phyloP scores from a whole-genome alignment of 1,140 invertebrate genomes.

The Dendroctonus valens region DNA sequence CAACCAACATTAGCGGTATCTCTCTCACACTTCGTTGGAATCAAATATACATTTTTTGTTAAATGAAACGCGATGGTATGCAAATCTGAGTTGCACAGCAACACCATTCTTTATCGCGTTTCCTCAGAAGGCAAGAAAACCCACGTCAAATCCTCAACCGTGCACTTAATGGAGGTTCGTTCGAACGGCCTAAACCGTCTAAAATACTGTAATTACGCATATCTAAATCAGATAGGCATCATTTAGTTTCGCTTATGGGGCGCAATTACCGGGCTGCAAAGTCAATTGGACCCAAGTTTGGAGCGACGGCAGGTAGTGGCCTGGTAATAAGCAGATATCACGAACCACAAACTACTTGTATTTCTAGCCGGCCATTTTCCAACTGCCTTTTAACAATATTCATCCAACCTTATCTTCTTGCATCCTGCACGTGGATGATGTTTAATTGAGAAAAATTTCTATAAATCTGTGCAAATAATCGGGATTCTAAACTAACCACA shows the following conservation, averaged over 20 bases:
- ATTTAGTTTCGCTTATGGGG: slow-evolving; percentile 7
- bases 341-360: background rate
- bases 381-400: no score
- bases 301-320: background rate
- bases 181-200: slow-evolving; percentile 21
- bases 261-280: background rate
- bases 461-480: no score
- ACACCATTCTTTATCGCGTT: slow-evolving; percentile 2
- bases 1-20: no score
- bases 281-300: background rate
- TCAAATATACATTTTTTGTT: no score
- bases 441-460: no score
- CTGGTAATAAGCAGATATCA: slow-evolving; percentile 1
- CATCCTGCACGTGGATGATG: no score
- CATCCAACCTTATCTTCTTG: no score
- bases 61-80: background rate
- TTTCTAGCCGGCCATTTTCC: no score
- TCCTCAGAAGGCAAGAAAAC: slow-evolving; percentile 6
- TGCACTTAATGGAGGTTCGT: slow-evolving; percentile 18
- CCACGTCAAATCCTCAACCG: slow-evolving; percentile 13
- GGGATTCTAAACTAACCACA: no score
- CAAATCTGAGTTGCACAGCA: slow-evolving; percentile 2
- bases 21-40: no score
- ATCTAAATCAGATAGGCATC: slow-evolving; percentile 27
- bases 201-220: slow-evolving; percentile 23